Base-by-base conservation (phyloP, 2,113 vertebrate genomes). In the Eidolon helvum region DNA sequence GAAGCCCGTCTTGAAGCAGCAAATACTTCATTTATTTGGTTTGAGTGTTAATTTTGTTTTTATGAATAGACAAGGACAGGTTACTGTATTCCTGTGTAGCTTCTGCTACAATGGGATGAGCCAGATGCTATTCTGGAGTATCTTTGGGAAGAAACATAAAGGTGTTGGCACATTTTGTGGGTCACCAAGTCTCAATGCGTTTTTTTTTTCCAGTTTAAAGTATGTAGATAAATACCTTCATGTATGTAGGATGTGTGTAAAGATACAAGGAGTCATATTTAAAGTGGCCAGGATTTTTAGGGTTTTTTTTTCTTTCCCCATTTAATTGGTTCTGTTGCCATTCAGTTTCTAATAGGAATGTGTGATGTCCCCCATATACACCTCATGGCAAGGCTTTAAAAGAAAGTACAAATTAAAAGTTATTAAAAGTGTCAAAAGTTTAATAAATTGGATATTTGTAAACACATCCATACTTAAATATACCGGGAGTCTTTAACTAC, bases 21-120 rank as follows among this genome's bases (percentile, higher is more conserved):
- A 15, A 65, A 61, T 18, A 59, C 45, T 77, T 95, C 24, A 21
- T 28, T 93, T 75, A 38, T 35, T 91, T 65, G 82, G 45, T 96
- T 53, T 82, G 80, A 90, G n/a, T 38, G 19, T 91, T 71, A 66
- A 45, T 61, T 94, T 78, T 85, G 87, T 72, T 75, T 83, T 86
- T 89, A 33, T 33, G 50, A 53, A 40, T 28, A 59, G 78, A 38
- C 35, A 53, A 65, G 48, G 61, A 28, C 35, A 55, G 40, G 21
- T 77, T 43, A 38, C 69, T 88, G 15, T 59, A 75, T 24, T 45
- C 18, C n/a, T 55, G 10, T n/a, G 66, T 22, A 22, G 18, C 68
- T 43, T 48, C 43, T 38, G 55, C 53, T 74, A 5, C 68, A n/a
- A 38, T 21, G 35, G 83, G 38, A 43, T 45, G 86, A 50, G 45